Evolutionary conservation across 2,113 vertebrate species (phyloP).

Genomic region (Neotoma lepida): DNA sequence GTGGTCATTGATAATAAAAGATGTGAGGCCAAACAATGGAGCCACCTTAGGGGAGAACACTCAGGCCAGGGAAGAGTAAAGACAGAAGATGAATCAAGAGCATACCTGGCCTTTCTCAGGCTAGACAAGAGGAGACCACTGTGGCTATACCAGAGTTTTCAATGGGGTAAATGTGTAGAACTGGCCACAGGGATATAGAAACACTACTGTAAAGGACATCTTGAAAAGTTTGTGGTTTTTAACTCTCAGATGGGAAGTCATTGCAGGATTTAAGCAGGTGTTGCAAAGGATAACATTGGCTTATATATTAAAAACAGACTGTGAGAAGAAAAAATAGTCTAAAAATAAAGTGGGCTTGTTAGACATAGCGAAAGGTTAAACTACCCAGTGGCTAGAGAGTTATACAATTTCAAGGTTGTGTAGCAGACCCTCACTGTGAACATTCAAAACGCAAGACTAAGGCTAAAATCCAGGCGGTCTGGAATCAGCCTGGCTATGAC

Average conservation of each 20-base stretch:
- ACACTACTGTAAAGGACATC: background rate
- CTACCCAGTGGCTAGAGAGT: background rate
- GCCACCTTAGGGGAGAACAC: background rate
- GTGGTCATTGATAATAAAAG: background rate
- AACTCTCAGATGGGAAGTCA: background rate
- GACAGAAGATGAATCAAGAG: background rate
- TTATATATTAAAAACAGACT: background rate
- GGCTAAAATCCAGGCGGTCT: fast-evolving
- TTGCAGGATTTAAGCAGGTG: background rate
- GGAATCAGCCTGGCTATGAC: background rate
- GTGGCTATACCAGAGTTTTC: background rate
- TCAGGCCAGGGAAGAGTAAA: background rate
- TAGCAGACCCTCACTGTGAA: background rate
- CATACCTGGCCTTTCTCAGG: background rate
- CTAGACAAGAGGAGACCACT: background rate
- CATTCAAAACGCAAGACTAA: background rate
- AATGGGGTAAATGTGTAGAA: background rate
- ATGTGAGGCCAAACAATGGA: background rate
- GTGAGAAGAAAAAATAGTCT: background rate
- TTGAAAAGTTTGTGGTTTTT: background rate
- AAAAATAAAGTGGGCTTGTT: background rate
- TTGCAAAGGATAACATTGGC: background rate
- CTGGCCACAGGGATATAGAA: background rate
- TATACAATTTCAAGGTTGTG: background rate
- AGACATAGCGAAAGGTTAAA: background rate